A percentile compares a stretch with the other conserved stretches of the same genome.
Evolutionary conservation across 1,140 invertebrate genomes (phyloP).

Genomic region (Caenorhabditis brenneri): DNA sequence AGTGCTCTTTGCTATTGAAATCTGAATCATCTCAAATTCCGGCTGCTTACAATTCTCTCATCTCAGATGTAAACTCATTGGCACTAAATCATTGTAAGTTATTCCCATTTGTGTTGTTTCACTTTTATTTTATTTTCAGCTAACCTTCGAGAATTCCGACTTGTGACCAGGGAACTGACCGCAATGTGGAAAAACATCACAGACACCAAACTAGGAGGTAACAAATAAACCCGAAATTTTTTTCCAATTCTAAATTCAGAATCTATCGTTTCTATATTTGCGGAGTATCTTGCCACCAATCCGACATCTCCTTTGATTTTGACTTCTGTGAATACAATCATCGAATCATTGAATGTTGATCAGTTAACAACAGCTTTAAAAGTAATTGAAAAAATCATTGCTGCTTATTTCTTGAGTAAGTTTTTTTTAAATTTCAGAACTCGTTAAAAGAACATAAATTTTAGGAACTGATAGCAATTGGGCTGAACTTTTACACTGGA

Average conservation of each 20-base stretch:
- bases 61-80: slow-evolving; percentile 46
- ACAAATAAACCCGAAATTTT: not conserved
- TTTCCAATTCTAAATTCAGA: slow-evolving; percentile 24
- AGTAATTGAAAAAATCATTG: slow-evolving; percentile 47
- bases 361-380: slow-evolving; percentile 46
- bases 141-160: slow-evolving; percentile 41
- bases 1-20: slow-evolving; percentile 37
- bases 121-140: slow-evolving; percentile 33
- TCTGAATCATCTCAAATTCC: not conserved
- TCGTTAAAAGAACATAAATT: not conserved
- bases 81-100: slow-evolving; percentile 47
- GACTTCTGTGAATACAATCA: slow-evolving; percentile 41
- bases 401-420: slow-evolving; percentile 44
- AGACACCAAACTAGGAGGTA: slow-evolving; percentile 48
- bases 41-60: slow-evolving; percentile 46
- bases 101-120: no score
- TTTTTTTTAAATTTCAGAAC: not conserved
- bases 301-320: slow-evolving; percentile 45
- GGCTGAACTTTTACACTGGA: slow-evolving; percentile 48
- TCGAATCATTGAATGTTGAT: slow-evolving; percentile 50
- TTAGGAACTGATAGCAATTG: slow-evolving; percentile 43
- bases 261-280: slow-evolving; percentile 36
- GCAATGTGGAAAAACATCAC: slow-evolving; percentile 49
- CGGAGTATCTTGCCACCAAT: slow-evolving; percentile 22
- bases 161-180: slow-evolving; percentile 49